phyloP scores from a whole-genome alignment of 2,888 invertebrate genomes.

The Hypolimnas misippus region DNA sequence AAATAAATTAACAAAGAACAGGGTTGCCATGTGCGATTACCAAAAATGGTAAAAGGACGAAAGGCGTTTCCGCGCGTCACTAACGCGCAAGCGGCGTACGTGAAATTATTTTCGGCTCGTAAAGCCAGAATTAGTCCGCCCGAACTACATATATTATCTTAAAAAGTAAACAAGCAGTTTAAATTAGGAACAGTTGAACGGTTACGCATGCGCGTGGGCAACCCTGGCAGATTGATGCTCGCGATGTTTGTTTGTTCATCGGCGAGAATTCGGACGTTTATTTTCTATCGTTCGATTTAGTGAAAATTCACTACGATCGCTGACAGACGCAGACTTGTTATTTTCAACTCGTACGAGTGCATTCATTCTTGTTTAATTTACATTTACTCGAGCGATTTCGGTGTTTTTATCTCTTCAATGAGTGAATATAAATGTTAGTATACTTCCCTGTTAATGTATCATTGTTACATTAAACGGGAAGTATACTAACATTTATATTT shows the following conservation, averaged over 20 bases:
- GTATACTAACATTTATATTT: no score
- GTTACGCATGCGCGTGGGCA: slow-evolving; percentile 72
- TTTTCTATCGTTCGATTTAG: slow-evolving; percentile 70
- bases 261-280: slow-evolving; percentile 64
- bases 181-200: slow-evolving; percentile 70
- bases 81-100: slow-evolving; percentile 53
- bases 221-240: slow-evolving; percentile 64
- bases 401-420: no score
- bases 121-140: slow-evolving; percentile 68
- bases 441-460: no score
- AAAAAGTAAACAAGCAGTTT: slow-evolving; percentile 72
- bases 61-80: slow-evolving; percentile 47
- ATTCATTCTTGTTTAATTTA: slow-evolving; percentile 47
- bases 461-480: no score
- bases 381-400: no score
- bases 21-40: slow-evolving; percentile 42
- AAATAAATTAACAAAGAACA: neutral
- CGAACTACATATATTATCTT: slow-evolving; percentile 65
- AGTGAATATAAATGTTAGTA: no score
- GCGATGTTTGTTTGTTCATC: slow-evolving; percentile 63
- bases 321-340: slow-evolving; percentile 72
- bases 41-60: slow-evolving; percentile 54
- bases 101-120: slow-evolving; percentile 68
- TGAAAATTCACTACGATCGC: slow-evolving; percentile 73
- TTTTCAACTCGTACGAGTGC: slow-evolving; percentile 50